A percentile compares a stretch with the other conserved stretches of the same genome.
These are phyloP conservation scores for Microplitis mediator DNA, from an alignment of 1,140 invertebrate species.

Conservation along the genomic window DNA sequence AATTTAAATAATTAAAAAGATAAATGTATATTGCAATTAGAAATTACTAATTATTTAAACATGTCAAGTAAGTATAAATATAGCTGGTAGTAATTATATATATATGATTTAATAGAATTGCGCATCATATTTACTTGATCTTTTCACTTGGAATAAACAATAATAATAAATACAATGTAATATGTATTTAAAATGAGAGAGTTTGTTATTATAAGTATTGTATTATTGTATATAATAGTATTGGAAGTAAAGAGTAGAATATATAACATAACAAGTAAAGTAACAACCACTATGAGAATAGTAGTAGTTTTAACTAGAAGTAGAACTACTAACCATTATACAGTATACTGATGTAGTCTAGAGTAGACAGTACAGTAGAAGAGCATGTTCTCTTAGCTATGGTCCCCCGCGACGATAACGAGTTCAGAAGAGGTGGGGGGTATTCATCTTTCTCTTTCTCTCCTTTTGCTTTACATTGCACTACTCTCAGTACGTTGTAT, in stretches of 20 bases:
- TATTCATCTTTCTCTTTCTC: background rate
- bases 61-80: too few species aligned
- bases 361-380: background rate
- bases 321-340: background rate
- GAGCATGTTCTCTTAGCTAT: conserved; percentile 23
- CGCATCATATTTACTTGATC: background rate
- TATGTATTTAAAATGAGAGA: too few species aligned
- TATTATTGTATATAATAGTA: too few species aligned
- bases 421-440: conserved; percentile 34
- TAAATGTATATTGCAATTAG: too few species aligned
- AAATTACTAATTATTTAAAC: too few species aligned
- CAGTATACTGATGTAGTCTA: background rate
- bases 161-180: background rate
- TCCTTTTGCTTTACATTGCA: background rate
- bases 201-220: too few species aligned
- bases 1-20: too few species aligned
- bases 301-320: too few species aligned
- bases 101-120: background rate
- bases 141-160: background rate
- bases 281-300: too few species aligned
- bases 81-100: too few species aligned
- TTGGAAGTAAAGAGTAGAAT: background rate
- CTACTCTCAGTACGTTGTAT: background rate
- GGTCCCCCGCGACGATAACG: conserved; percentile 19
- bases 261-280: too few species aligned